A percentile compares a stretch with the other conserved stretches of the same genome.
phyloP scores from a whole-genome alignment of 1,140 invertebrate genomes.

The Trissolcus basalis region DNA sequence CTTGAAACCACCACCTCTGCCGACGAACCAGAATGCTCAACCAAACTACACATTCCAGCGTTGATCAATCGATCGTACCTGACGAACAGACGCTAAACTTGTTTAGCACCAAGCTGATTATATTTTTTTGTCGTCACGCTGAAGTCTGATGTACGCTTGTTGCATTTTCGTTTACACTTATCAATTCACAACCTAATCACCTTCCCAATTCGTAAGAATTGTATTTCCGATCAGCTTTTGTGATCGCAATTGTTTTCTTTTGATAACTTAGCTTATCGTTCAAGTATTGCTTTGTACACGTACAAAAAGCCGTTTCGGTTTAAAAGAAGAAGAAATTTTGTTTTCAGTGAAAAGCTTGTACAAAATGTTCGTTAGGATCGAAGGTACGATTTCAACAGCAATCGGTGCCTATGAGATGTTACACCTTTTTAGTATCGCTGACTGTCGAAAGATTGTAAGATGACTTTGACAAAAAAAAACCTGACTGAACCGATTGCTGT shows the following conservation, averaged over 20 bases:
- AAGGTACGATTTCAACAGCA: slow-evolving; percentile 12
- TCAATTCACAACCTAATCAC: slow-evolving; percentile 27
- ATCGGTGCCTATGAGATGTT: neutral
- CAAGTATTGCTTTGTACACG: slow-evolving; percentile 25
- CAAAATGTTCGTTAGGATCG: slow-evolving; percentile 45
- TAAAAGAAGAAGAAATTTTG: neutral
- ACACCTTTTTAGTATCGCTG: no score
- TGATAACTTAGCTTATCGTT: slow-evolving; percentile 7
- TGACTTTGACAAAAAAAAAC: neutral
- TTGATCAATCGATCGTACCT: slow-evolving; percentile 48
- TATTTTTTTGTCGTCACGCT: slow-evolving; percentile 3
- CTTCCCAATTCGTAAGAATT: slow-evolving; percentile 18
- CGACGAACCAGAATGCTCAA: slow-evolving; percentile 56
- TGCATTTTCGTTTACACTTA: slow-evolving; percentile 18
- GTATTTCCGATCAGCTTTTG: slow-evolving; percentile 18
- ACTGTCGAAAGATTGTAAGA: neutral
- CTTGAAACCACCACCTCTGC: slow-evolving; percentile 66
- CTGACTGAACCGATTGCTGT: slow-evolving; percentile 14
- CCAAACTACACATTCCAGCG: slow-evolving; percentile 64
- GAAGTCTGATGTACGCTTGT: slow-evolving; percentile 21
- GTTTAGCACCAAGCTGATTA: slow-evolving; percentile 14
- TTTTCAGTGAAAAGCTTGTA: slow-evolving; percentile 50
- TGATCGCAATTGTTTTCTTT: slow-evolving; percentile 5
- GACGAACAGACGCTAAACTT: slow-evolving; percentile 52
- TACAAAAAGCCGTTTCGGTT: no score